Percentiles rank a stretch among this genome's conserved stretches.
These are phyloP conservation scores for Asobara japonica DNA, from an alignment of 1,140 invertebrate genomes.

Conservation along the genomic window DNA sequence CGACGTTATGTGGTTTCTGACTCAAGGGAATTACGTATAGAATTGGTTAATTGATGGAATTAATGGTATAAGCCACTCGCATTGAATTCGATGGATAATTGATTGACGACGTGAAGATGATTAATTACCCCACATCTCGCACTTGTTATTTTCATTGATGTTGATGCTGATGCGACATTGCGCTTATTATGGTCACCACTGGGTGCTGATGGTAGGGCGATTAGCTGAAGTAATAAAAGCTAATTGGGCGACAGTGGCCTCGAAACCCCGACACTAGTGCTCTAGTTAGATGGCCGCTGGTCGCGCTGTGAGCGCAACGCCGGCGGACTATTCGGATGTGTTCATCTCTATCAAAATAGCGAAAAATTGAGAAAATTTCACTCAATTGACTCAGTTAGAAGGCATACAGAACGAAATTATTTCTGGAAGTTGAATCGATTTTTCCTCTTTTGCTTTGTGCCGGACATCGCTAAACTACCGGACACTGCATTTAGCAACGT, in stretches of 20 bases:
- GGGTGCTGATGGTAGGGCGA: background rate
- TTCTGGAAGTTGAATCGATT: no score
- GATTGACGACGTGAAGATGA: background rate
- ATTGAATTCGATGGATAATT: constrained; percentile 1
- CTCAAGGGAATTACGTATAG: background rate
- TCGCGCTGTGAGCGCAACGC: no score
- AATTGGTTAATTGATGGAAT: background rate
- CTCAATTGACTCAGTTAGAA: no score
- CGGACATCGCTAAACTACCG: no score
- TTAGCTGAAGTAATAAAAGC: background rate
- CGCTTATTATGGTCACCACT: background rate
- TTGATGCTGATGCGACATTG: background rate
- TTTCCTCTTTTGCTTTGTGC: no score
- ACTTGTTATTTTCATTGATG: background rate
- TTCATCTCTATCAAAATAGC: no score
- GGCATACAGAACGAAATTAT: no score
- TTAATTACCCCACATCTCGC: background rate
- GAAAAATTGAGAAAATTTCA: no score
- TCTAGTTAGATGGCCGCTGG: no score
- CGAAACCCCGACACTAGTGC: no score
- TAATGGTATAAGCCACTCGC: background rate
- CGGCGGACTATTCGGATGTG: no score
- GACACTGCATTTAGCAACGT: no score
- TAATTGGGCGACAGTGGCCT: background rate
- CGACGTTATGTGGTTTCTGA: background rate